Conservation (phyloP, 2,113 vertebrate genomes). For the Pagrus major region DNA sequence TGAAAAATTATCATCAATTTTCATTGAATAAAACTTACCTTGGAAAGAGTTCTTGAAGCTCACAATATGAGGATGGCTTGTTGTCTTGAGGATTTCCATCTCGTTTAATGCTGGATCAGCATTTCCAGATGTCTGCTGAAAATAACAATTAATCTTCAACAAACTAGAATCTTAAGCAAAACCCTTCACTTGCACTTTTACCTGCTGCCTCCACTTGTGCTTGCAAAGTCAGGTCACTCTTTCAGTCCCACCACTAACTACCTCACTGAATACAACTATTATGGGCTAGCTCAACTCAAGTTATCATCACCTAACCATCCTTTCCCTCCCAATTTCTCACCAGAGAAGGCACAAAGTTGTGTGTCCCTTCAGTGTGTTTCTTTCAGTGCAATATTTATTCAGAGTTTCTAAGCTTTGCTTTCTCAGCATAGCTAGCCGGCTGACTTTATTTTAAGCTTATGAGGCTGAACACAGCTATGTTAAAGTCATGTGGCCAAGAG, state of each 20-base stretch:
- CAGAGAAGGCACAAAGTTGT: too few species aligned
- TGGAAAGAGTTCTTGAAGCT: conserved; percentile 1
- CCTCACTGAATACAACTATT: background rate
- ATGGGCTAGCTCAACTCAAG: too few species aligned
- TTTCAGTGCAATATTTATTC: too few species aligned
- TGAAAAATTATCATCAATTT: too few species aligned
- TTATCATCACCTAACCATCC: too few species aligned
- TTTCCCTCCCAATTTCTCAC: too few species aligned
- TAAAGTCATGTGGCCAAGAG: too few species aligned
- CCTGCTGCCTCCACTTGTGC: background rate
- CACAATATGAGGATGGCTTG: conserved; percentile 25
- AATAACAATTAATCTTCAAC: background rate
- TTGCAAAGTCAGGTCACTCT: background rate
- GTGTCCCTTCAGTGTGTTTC: too few species aligned
- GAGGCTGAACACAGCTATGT: too few species aligned
- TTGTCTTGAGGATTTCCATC: background rate
- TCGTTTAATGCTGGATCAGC: background rate
- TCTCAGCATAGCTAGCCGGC: too few species aligned
- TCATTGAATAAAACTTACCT: conserved; percentile 15
- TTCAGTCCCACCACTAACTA: background rate
- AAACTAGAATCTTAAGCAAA: background rate
- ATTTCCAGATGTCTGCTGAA: background rate
- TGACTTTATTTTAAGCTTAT: too few species aligned
- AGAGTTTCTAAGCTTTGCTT: too few species aligned
- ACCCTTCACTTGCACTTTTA: background rate